Base-by-base conservation (phyloP, 2,113 vertebrate genomes). In the Syrrhaptes paradoxus region DNA sequence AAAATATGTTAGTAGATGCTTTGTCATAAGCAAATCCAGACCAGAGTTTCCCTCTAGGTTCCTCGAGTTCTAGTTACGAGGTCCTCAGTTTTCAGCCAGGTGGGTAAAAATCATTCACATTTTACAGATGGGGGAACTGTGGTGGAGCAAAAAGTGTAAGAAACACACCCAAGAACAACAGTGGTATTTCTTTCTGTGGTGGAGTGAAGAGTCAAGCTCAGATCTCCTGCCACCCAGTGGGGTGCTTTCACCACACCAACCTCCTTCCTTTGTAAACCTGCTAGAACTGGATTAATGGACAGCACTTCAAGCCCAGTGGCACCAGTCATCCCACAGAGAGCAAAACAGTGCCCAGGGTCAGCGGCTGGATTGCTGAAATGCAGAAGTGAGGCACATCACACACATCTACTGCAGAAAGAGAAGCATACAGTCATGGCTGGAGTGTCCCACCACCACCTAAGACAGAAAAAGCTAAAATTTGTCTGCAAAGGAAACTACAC, bases 31-130 rank as follows among this genome's bases (percentile, higher is more conserved):
- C 70, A 82, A 94, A 89, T 89, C 88, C 92, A 92, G 83, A 78
- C 92, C 85, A 84, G 79, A 91, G 28, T 75, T 94, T 85, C 49
- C 71, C 76, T 75, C 49, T 15, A 81, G 57, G 83, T 96, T 96
- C 95, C 92, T 94, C 4, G 4, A 94, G 68, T 84, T 96, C 83
- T 92, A 93, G 71, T 88, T 85, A 58, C 28, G 85, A 96, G 52
- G 51, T 85, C 65, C 79, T 90, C 79, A 88, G 55, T 84, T 94
- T 95, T 94, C 95, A 96, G 72, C 88, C 88, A 96, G 92, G 73
- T 90, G 93, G 66, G 95, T 95, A 94, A 95, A 96, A 96, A 46
- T 76, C 76, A 34, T 92, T 88, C 88, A 61, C 31, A 68, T 95
- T 95, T 92, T 75, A 68, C 65, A 65, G 45, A 75, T 54, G 88